Conservation (phyloP, 2,888 invertebrate species). For the Drepanosiphum platanoidis region DNA sequence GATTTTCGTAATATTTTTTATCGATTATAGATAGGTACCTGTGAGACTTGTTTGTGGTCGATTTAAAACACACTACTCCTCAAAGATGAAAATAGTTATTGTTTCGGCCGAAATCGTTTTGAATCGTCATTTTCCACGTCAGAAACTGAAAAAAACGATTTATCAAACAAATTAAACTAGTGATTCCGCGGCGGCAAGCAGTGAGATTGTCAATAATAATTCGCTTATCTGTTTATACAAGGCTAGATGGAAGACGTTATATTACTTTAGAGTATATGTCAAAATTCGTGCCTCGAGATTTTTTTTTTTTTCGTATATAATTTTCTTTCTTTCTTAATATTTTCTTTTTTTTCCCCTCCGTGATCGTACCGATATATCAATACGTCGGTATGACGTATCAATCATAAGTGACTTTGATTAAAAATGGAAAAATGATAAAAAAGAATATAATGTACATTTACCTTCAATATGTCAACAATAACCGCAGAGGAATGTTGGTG, state of each 20-base stretch:
- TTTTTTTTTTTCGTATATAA: conserved; percentile 1
- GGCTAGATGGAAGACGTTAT: conserved; percentile 8
- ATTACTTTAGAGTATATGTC: conserved; percentile 45
- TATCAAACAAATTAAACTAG: too few species aligned
- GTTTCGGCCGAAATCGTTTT: too few species aligned
- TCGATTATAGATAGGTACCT: too few species aligned
- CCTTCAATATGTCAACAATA: conserved; percentile 54
- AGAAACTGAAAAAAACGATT: too few species aligned
- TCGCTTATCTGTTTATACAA: conserved; percentile 45
- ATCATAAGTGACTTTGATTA: conserved; percentile 60
- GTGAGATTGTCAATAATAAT: conserved; percentile 51
- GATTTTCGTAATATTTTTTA: too few species aligned
- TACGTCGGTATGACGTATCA: conserved; percentile 44
- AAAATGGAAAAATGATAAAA: conserved; percentile 41
- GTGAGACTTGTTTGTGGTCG: too few species aligned
- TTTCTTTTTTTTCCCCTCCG: conserved; percentile 9
- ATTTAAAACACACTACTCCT: too few species aligned
- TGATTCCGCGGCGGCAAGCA: too few species aligned
- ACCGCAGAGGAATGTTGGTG: conserved; percentile 28
- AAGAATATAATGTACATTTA: conserved; percentile 37
- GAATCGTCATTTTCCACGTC: too few species aligned
- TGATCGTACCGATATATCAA: conserved; percentile 46
- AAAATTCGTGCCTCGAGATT: not conserved
- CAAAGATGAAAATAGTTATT: too few species aligned
- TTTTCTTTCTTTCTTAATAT: conserved; percentile 13